These are phyloP conservation scores for Platichthys stellatus DNA, from an alignment of 2,113 vertebrate species.

Conservation along the genomic window DNA sequence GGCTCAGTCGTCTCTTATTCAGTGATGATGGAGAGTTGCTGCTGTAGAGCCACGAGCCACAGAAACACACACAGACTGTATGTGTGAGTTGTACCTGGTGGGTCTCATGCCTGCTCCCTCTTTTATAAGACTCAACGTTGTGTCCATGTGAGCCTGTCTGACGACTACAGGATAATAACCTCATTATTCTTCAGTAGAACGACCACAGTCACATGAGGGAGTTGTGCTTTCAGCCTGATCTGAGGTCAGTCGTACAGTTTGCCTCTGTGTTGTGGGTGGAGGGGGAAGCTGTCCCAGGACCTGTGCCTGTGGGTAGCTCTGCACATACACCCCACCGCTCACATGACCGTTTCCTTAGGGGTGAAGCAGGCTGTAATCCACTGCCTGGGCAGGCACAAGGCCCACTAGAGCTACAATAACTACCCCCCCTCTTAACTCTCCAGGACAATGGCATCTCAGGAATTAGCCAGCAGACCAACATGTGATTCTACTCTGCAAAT, in stretches of 20 bases:
- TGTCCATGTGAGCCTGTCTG: slow-evolving; percentile 51
- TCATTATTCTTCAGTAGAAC: slow-evolving; percentile 71
- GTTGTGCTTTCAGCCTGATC: slow-evolving; percentile 15
- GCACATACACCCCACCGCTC: slow-evolving; percentile 33
- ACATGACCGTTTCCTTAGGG: slow-evolving; percentile 69
- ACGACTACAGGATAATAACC: slow-evolving; percentile 74
- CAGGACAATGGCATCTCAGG: slow-evolving; percentile 76
- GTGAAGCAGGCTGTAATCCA: slow-evolving; percentile 67
- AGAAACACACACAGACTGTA: neutral
- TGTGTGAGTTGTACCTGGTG: slow-evolving; percentile 19
- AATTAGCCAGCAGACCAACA: slow-evolving; percentile 79
- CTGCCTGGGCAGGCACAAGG: slow-evolving; percentile 42
- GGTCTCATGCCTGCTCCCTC: slow-evolving; percentile 6
- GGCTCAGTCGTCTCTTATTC: too few relatives aligned
- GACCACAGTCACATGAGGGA: slow-evolving; percentile 69
- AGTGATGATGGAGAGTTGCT: too few relatives aligned
- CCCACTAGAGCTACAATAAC: slow-evolving; percentile 61
- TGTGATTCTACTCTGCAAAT: slow-evolving; percentile 76
- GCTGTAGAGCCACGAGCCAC: too few relatives aligned
- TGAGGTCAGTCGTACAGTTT: slow-evolving; percentile 20
- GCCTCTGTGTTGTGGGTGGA: slow-evolving; percentile 35
- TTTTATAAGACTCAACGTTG: slow-evolving; percentile 33
- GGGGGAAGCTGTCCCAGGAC: neutral
- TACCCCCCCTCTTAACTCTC: slow-evolving; percentile 49
- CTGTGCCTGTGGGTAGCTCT: slow-evolving; percentile 18